Base-by-base conservation (phyloP, 2,888 invertebrate genomes). In the Thereva nobilitata region DNA sequence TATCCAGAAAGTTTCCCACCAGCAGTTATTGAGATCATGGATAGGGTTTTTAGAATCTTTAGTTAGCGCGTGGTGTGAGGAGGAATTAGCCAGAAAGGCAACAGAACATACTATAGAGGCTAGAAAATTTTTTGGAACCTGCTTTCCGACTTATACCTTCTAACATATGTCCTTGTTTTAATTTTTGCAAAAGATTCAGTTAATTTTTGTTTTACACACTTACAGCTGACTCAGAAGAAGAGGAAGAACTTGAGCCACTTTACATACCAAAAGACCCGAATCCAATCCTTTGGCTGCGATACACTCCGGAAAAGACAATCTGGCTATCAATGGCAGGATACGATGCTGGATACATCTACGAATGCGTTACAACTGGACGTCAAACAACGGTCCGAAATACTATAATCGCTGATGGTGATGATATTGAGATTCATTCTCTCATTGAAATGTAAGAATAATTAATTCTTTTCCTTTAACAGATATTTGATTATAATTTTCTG, bases 321-420 rank as follows among this genome's bases (percentile, higher is more conserved):
- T 87, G 87, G 86, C 71, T 88, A 0, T 86, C 87, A 0, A 83
- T 88, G 82, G 83, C 81, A 3, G 89, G 87, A 35, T 89, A 83
- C 71, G 89, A 89, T 75, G 85, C 87, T 3, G 89, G 89, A 35
- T 89, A 86, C 71, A 82, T 88, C 70, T 89, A 89, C 73, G 87
- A 88, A 76, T 85, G 84, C 72, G 74, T 75, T 35, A 10, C 47
- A 23, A 23, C 1, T 9, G 45, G 9, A 6, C n/a, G 80, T 53
- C 76, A 79, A 1, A 80, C 82, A 37, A 85, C 85, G 0, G 69
- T 80, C 2, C 76, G 74, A 47, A 83, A 82, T 71, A 83, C 81
- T 3, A 72, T 83, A 41, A 80, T 89, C 8, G 74, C 77, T 5
- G 84, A 84, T 68, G 85, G 81, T 0, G 84, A 84, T 68, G 84